Evolutionary conservation across 2,888 invertebrate genomes (phyloP), one percentile per base, ranked within the genome.

Genomic region (Cephus spinipes): DNA sequence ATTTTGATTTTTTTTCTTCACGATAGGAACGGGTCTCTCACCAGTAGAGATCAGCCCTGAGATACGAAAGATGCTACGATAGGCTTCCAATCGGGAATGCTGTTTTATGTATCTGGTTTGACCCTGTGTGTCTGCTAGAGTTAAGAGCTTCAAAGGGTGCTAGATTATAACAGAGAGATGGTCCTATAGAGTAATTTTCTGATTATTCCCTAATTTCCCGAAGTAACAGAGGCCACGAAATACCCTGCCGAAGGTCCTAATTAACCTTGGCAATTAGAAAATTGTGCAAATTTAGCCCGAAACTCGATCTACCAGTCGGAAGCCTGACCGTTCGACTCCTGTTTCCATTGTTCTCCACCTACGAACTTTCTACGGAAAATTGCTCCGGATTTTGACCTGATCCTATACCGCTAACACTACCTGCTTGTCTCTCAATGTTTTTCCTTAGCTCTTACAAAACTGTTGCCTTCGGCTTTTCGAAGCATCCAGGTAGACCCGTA

Each of bases 201-300:
- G 55, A 55, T 23, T 55, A 55, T 55, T 55, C 23, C 15, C 9
- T 55, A 23, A 55, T 55, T 55, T 55, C 23, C 23, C 9, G 9
- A 55, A 55, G 15, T 55, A 55, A 23, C 55, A 23, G 55, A 23
- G 55, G 9, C 9, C 23, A 55, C 55, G 23, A 23, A 23, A 55
- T 55, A 15, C 15, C 55, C 23, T 55, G 9, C 55, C 55, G 55
- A 55, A 55, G 55, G 15, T 55, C 81, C 81, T 80, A 85, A 87
- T 87, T 86, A 87, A 80, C 81, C 71, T 73, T 73, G 73, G 82
- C 85, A 86, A 87, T 88, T 87, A 86, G 85, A 85, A 86, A 85
- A 87, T 85, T 78, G 78, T 76, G 78, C 78, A 75, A 78, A 68
- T 73, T 71, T 68, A 30, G 79, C 31, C 73, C 76, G 76, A 71